Evolutionary conservation across 2,113 vertebrate genomes (phyloP).

Genomic region (Rhinopithecus roxellana): DNA sequence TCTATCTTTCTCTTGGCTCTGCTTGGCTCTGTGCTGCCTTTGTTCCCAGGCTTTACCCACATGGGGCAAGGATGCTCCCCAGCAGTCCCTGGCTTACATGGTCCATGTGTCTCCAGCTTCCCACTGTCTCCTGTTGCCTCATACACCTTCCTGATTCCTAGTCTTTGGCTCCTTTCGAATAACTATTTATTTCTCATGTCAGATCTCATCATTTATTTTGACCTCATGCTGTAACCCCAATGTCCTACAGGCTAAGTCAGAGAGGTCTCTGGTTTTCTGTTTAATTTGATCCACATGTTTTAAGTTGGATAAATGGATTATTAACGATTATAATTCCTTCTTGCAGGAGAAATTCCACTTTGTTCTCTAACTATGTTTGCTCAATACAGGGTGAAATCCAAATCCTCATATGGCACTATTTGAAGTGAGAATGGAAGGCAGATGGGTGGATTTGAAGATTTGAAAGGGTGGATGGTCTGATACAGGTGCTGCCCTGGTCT

Average conservation of each 20-base stretch:
- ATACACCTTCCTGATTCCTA: background rate
- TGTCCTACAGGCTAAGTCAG: background rate
- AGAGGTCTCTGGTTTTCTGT: background rate
- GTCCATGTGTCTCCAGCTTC: background rate
- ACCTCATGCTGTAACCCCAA: background rate
- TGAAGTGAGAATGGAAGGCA: background rate
- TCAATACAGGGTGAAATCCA: background rate
- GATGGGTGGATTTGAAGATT: background rate
- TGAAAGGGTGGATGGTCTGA: background rate
- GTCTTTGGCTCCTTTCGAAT: background rate
- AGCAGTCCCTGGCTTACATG: background rate
- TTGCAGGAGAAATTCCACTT: slow-evolving; percentile 1
- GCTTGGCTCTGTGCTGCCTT: background rate
- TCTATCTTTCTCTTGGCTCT: background rate
- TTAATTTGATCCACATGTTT: background rate
- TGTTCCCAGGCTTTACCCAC: background rate
- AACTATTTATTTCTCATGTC: background rate
- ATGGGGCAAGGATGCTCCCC: background rate
- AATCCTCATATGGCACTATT: background rate
- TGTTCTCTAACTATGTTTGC: slow-evolving; percentile 5
- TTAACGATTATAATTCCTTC: background rate
- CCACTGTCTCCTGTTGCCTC: background rate
- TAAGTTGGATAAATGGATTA: background rate
- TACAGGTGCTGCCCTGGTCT: background rate
- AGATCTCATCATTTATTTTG: background rate